Conservation (phyloP, 2,113 vertebrate genomes). For the Passer domesticus region DNA sequence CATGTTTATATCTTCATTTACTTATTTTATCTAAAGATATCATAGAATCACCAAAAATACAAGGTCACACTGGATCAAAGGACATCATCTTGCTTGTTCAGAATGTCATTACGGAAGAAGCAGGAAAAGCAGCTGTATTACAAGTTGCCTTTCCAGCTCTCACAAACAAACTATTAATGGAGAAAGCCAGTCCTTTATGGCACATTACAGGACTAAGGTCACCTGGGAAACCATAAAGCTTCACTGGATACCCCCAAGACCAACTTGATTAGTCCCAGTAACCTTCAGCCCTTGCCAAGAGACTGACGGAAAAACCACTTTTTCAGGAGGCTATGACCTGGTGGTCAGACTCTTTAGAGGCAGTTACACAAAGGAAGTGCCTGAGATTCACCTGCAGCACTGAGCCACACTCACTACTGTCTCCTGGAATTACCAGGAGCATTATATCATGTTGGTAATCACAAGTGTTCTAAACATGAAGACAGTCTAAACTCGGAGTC, state of each 20-base stretch:
- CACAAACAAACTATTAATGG: conserved; percentile 50
- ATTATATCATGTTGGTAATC: not conserved
- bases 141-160: conserved; percentile 63
- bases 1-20: not conserved
- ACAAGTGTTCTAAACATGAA: not conserved
- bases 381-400: not conserved
- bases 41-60: conserved; percentile 51
- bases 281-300: conserved; percentile 55
- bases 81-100: conserved; percentile 67
- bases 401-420: not conserved
- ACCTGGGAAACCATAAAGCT: conserved; percentile 26
- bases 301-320: conserved; percentile 24
- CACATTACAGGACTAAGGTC: conserved; percentile 46
- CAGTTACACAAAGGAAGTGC: not conserved
- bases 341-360: not conserved
- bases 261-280: conserved; percentile 58
- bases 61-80: conserved; percentile 70
- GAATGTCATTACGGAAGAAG: conserved; percentile 58
- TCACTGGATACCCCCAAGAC: not conserved
- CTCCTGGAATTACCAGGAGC: not conserved
- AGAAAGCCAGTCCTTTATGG: conserved; percentile 28
- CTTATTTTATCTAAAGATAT: not conserved
- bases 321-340: conserved; percentile 32
- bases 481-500: not conserved
- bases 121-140: conserved; percentile 53